Base-by-base conservation (phyloP, 2,797 vertebrate genomes). In the Epinephelus malabaricus region DNA sequence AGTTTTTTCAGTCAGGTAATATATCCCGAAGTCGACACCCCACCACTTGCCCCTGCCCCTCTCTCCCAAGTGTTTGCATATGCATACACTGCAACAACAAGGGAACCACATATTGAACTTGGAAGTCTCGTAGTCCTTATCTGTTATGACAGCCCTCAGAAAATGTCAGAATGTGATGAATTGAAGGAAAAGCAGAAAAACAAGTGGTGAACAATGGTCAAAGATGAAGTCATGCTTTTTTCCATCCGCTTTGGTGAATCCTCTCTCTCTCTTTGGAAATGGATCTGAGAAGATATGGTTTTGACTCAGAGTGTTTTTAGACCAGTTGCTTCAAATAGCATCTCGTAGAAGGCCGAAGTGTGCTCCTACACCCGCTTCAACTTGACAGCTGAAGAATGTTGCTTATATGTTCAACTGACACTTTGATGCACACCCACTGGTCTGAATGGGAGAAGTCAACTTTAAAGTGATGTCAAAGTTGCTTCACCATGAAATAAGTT, bases 1-100 rank as follows among this genome's bases (percentile, higher is more conserved):
- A 64, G 55, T 74, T 89, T 84, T 86, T 76, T 80, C 80, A 86
- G 88, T 81, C 87, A 85, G 86, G 88, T 92, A 84, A 91, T 91
- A 74, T 89, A 90, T 87, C 82, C 82, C 5, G 2, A 84, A 69
- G 79, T 66, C 45, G 63, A 75, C 85, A 82, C 84, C 74, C 14
- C 70, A 9, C 67, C 25, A 53, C 75, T 58, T 27, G 13, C 43
- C 49, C 30, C 69, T 6, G 4, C 61, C 55, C 66, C 34, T n/a
- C 64, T 25, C 45, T 45, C 27, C 2, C 6, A 23, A 59, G 45
- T 64, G 64, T 88, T 82, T 85, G 66, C 70, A 69, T 84, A 79
- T 79, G 62, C 68, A 68, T 21, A 70, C 11, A 34, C 53, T 76
- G 75, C 49, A 61, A 76, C 75, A 76, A 77, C 10, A 77, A 85